Evolutionary conservation across 2,113 vertebrate genomes (phyloP).

Genomic region (Tachysurus fulvidraco): DNA sequence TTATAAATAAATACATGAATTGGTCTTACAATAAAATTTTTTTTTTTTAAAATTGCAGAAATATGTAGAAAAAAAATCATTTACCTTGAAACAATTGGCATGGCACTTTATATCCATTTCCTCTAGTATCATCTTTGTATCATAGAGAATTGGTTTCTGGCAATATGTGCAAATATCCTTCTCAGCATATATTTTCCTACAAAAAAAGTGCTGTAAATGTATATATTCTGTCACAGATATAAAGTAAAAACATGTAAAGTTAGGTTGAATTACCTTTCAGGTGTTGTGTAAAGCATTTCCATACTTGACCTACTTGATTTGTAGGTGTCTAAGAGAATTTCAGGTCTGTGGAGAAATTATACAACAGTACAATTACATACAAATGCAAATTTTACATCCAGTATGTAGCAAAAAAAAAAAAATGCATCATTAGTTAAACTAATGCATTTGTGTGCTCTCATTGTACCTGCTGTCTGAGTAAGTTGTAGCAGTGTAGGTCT

Average conservation of each 20-base stretch:
- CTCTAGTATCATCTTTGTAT: constrained; percentile 91
- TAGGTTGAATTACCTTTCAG: constrained; percentile 61
- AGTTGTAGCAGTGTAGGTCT: constrained; percentile 34
- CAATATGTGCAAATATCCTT: constrained; percentile 91
- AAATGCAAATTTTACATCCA: background rate
- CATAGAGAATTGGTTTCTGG: constrained; percentile 81
- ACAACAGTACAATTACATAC: too few species aligned
- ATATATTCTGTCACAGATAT: background rate
- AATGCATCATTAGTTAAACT: background rate
- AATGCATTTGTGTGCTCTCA: background rate
- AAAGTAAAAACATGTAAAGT: too few species aligned
- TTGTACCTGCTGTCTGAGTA: constrained; percentile 43
- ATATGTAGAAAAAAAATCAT: background rate
- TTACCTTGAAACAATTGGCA: constrained; percentile 93
- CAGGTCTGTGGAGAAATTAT: constrained; percentile 51
- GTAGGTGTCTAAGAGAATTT: constrained; percentile 49
- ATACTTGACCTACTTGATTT: constrained; percentile 55
- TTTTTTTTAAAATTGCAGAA: background rate
- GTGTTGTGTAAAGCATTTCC: constrained; percentile 56
- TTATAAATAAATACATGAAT: background rate
- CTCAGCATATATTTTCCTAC: constrained; percentile 79
- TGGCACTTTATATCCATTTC: constrained; percentile 92
- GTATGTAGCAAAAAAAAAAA: background rate
- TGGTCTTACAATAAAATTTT: background rate
- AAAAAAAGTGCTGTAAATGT: background rate